Evolutionary conservation across 2,113 vertebrate genomes (phyloP).

Genomic region (Tychaedon coryphoeus): DNA sequence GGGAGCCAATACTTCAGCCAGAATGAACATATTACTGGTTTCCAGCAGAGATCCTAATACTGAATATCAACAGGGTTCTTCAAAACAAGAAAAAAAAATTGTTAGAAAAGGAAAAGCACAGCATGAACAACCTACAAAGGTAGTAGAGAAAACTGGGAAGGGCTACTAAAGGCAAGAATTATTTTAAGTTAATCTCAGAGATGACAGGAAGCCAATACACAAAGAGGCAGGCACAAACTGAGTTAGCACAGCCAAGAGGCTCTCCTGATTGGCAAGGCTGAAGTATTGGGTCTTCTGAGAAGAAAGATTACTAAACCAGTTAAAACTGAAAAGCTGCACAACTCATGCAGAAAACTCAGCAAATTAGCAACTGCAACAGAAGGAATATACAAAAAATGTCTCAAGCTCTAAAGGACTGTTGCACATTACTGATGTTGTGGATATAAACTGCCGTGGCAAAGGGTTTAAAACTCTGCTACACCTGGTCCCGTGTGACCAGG

Average conservation of each 20-base stretch:
- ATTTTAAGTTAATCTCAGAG: neutral
- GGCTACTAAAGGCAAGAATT: neutral
- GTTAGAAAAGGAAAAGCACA: neutral
- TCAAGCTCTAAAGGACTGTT: neutral
- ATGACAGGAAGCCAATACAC: neutral
- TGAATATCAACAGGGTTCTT: conserved; percentile 10
- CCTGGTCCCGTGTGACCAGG: accelerated
- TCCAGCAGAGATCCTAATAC: conserved; percentile 15
- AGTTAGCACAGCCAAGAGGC: neutral
- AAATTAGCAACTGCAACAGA: neutral
- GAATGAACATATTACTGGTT: neutral
- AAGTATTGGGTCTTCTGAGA: neutral
- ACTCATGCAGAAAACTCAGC: neutral
- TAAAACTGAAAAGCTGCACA: neutral
- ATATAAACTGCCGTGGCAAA: neutral
- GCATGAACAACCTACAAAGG: neutral
- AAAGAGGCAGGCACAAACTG: neutral
- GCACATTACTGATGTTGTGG: accelerated
- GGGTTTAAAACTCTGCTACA: neutral
- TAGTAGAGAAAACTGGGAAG: neutral
- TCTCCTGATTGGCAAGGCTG: neutral
- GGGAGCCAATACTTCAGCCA: neutral
- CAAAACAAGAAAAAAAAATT: conserved; percentile 10
- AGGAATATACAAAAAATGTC: neutral
- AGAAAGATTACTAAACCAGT: neutral